phyloP scores from a whole-genome alignment of 2,113 vertebrate genomes.

The Cynocephalus volans region DNA sequence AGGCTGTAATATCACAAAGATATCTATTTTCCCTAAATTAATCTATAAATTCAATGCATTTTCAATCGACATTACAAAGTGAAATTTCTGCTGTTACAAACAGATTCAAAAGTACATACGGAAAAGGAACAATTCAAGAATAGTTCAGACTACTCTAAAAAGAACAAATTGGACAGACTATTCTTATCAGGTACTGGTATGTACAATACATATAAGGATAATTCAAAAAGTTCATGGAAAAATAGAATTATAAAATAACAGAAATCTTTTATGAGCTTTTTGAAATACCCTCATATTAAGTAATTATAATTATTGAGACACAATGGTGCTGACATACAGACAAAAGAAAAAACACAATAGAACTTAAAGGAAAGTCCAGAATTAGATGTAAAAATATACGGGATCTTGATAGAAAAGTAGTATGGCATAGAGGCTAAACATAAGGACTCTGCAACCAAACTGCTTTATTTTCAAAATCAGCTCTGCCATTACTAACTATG shows the following conservation, averaged over 20 bases:
- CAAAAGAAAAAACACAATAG: not conserved
- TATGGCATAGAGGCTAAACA: not conserved
- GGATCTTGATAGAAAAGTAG: not conserved
- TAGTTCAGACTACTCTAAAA: not conserved
- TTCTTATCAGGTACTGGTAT: not conserved
- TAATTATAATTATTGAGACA: not conserved
- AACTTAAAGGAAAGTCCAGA: not conserved
- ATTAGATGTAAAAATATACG: not conserved
- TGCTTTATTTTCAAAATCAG: not conserved
- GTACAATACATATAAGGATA: not conserved
- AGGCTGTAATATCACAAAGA: not conserved
- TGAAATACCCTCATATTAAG: too few species aligned
- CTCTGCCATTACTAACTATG: not conserved
- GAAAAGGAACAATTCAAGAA: not conserved
- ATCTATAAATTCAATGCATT: not conserved
- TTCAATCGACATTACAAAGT: not conserved
- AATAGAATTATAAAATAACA: too few species aligned
- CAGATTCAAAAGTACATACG: not conserved
- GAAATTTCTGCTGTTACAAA: not conserved
- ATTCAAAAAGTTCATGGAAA: too few species aligned
- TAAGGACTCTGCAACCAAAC: not conserved
- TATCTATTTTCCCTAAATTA: not conserved
- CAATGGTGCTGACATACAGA: not conserved
- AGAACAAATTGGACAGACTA: not conserved
- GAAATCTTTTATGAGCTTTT: too few species aligned